These are phyloP conservation scores for Danio tinwini DNA, from an alignment of 2,797 vertebrate species.

Conservation along the genomic window DNA sequence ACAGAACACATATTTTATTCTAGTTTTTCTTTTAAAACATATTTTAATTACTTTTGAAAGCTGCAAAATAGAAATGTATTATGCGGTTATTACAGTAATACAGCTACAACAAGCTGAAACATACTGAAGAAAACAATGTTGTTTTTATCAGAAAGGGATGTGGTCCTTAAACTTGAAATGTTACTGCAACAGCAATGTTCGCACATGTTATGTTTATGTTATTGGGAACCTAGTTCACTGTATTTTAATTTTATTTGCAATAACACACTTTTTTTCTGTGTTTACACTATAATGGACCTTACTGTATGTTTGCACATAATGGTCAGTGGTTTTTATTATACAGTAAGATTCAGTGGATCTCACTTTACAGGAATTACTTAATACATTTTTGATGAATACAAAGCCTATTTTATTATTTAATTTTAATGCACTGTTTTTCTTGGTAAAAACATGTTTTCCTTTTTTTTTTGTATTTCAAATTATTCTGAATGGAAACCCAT, in stretches of 20 bases:
- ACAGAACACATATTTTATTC: neutral
- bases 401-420: neutral
- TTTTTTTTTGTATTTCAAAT: neutral
- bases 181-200: neutral
- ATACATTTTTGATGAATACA: too few species aligned
- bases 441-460: neutral
- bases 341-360: too few species aligned
- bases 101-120: neutral
- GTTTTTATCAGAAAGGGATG: neutral
- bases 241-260: slow-evolving; percentile 9
- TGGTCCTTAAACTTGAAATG: neutral
- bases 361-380: too few species aligned
- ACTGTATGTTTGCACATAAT: slow-evolving; percentile 28
- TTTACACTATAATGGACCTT: slow-evolving; percentile 32
- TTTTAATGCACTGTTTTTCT: neutral
- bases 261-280: slow-evolving; percentile 1
- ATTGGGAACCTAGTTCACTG: neutral
- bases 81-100: neutral
- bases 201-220: neutral
- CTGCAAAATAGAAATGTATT: neutral
- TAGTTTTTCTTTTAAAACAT: neutral
- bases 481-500: neutral
- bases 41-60: neutral
- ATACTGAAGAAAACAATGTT: neutral
- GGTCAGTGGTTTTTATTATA: neutral